Base-by-base conservation (phyloP, 1,140 invertebrate genomes). In the Drosophila saltans region DNA sequence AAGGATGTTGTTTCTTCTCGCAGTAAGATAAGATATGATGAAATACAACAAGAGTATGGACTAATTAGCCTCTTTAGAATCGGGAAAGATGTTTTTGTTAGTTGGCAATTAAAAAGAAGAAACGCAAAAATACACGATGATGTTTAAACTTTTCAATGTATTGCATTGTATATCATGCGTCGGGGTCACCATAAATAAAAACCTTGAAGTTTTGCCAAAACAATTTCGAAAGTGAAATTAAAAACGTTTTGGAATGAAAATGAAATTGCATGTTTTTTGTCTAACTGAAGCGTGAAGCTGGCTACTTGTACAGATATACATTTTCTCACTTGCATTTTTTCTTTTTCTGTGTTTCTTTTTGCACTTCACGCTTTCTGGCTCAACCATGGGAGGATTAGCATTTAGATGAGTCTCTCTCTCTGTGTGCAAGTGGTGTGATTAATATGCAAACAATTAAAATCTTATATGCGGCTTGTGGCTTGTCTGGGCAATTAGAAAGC, bases 371-470 rank as follows among this genome's bases (percentile, higher is more conserved):
- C 43, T 77, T 57, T 80, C 56, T 85, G 77, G 48, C 36, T 36
- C 30, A 40, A 45, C 56, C 55, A 21, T 55, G 65, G 24, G 41
- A 58, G 62, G 36, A 88, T 88, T 88, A 80, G 83, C 84, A 88
- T 88, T 70, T 88, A 78, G 83, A 88, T 88, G 84, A 80, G 80
- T 70, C 70, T 64, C 33, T 64, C 33, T 36, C 11, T 62, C 9
- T 39, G 6, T 39, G 40, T 41, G 40, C 40, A 16, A 48, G 24
- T 52, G 45, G 45, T 52, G 36, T 83, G 69, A 88, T 88, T 88
- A 89, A 88, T 89, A 86, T 86, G 83, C 83, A 72, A 71, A 80
- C 80, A 86, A 88, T 86, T 88, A 88, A 82, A 82, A 74, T 82
- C 82, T 83, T 83, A 89, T 80, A 80, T 75, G 66, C 63, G 79